phyloP scores from a whole-genome alignment of 2,888 invertebrate genomes.

The Torymus tubicola region DNA sequence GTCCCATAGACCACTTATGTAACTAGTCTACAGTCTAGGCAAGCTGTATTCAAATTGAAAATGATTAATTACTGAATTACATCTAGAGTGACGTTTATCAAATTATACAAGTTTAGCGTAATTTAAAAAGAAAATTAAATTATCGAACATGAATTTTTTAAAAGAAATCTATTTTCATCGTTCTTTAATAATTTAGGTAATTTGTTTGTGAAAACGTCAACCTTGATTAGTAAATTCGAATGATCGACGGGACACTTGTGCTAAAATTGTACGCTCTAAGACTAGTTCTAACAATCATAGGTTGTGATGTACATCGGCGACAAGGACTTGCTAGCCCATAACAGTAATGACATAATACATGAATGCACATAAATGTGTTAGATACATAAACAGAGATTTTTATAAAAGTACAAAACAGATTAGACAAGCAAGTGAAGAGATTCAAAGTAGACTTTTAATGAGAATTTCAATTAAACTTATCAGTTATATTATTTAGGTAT shows the following conservation, averaged over 20 bases:
- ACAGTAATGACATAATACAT: constrained; percentile 62
- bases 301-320: constrained; percentile 23
- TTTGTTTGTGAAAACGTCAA: constrained; percentile 29
- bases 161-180: too few relatives aligned
- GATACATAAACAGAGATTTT: constrained; percentile 64
- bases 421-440: constrained; percentile 69
- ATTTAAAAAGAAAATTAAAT: too few relatives aligned
- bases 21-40: constrained; percentile 66
- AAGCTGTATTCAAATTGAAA: constrained; percentile 61
- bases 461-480: constrained; percentile 21
- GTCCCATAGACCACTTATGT: constrained; percentile 27
- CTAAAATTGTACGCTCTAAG: constrained; percentile 12
- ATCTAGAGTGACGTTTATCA: constrained; percentile 11
- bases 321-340: constrained; percentile 33
- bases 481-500: neutral
- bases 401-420: constrained; percentile 60
- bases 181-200: too few relatives aligned
- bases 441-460: constrained; percentile 56
- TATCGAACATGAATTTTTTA: too few relatives aligned
- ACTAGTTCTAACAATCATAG: constrained; percentile 51
- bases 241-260: constrained; percentile 1
- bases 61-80: constrained; percentile 22
- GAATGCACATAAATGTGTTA: constrained; percentile 73
- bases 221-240: constrained; percentile 3
- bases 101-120: too few relatives aligned